These are phyloP conservation scores for Chionoecetes opilio DNA, from an alignment of 1,140 invertebrate species.

Conservation along the genomic window DNA sequence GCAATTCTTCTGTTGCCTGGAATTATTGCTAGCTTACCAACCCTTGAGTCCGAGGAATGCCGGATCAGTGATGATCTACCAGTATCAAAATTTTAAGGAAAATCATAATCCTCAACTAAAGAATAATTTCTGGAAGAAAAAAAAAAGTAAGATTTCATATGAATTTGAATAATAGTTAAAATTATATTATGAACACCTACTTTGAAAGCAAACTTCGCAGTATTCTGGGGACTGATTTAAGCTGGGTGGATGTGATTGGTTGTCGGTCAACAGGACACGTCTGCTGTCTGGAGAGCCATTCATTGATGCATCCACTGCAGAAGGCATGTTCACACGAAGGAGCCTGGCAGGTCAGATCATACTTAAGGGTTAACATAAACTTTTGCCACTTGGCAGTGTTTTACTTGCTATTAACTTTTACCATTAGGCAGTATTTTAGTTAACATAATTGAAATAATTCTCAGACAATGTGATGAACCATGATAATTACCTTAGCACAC, in stretches of 20 bases:
- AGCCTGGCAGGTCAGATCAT: slow-evolving; percentile 88
- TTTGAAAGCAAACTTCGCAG: slow-evolving; percentile 94
- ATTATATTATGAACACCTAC: slow-evolving; percentile 82
- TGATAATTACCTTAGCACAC: no score
- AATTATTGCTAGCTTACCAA: no score
- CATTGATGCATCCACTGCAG: slow-evolving; percentile 95
- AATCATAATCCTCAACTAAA: no score
- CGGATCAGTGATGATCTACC: no score
- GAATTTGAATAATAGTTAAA: not conserved
- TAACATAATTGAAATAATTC: no score
- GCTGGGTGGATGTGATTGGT: slow-evolving; percentile 92
- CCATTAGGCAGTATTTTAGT: no score
- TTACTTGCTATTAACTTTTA: slow-evolving; percentile 64
- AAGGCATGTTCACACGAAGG: slow-evolving; percentile 98
- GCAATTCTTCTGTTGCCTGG: no score
- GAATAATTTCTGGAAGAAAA: not conserved
- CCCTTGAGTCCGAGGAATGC: no score
- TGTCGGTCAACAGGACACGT: slow-evolving; percentile 97
- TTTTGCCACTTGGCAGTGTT: not conserved
- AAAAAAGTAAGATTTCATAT: not conserved
- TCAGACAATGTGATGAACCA: no score
- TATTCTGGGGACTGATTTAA: slow-evolving; percentile 95
- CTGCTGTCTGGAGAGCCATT: slow-evolving; percentile 96
- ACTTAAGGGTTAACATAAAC: not conserved
- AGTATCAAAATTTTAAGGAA: no score